A percentile compares a stretch with the other conserved stretches of the same genome.
These are phyloP conservation scores for Drosophila ironensis DNA, from an alignment of 1,140 invertebrate species.

Conservation along the genomic window DNA sequence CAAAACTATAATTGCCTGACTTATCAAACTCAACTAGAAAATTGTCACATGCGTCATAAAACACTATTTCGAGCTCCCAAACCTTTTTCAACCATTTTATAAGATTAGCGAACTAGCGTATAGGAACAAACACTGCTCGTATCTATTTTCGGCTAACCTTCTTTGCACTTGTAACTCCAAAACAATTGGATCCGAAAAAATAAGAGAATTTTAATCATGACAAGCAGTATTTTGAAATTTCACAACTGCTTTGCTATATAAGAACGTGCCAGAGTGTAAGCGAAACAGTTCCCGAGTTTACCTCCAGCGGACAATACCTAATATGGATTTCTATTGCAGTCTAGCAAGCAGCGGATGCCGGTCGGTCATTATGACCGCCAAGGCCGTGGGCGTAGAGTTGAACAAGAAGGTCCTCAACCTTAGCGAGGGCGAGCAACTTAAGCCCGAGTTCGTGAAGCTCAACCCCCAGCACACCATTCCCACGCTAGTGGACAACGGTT, in stretches of 20 bases:
- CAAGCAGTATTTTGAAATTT: neutral
- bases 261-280: neutral
- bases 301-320: neutral
- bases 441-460: slow-evolving; percentile 84
- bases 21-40: too few relatives aligned
- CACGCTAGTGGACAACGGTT: slow-evolving; percentile 56
- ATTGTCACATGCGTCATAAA: too few relatives aligned
- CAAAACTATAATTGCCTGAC: too few relatives aligned
- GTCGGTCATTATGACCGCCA: slow-evolving; percentile 79
- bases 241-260: slow-evolving; percentile 8
- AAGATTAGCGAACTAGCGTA: too few relatives aligned
- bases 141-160: too few relatives aligned
- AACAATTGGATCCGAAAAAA: neutral
- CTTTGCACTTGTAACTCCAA: neutral
- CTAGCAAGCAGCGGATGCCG: slow-evolving; percentile 75
- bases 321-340: slow-evolving; percentile 47
- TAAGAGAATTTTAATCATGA: neutral
- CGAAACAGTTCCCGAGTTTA: slow-evolving; percentile 1
- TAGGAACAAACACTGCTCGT: neutral
- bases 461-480: slow-evolving; percentile 80
- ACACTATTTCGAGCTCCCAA: too few relatives aligned
- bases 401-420: slow-evolving; percentile 83
- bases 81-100: too few relatives aligned
- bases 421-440: slow-evolving; percentile 85
- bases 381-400: slow-evolving; percentile 82